phyloP scores from a whole-genome alignment of 2,797 vertebrate species.

The Scolopax rusticola region DNA sequence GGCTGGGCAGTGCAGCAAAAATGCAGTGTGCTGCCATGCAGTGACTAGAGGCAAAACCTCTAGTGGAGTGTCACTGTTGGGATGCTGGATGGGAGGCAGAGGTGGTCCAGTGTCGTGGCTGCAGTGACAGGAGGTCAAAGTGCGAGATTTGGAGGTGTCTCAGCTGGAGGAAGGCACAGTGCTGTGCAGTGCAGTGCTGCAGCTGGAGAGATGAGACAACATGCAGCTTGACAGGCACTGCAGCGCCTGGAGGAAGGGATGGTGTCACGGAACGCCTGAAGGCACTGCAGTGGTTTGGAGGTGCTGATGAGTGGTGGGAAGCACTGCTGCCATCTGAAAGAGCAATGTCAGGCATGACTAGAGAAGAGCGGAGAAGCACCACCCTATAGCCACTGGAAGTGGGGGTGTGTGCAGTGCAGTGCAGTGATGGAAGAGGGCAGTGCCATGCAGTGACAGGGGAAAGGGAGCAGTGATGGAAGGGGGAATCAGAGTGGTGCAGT shows the following conservation, averaged over 20 bases:
- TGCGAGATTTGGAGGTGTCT: background rate
- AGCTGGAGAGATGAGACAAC: too few relatives aligned
- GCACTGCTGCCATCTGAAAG: rapidly evolving
- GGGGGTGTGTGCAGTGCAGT: background rate
- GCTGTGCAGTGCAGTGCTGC: background rate
- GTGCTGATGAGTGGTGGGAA: background rate
- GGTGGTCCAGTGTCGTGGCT: rapidly evolving
- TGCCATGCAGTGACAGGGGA: background rate
- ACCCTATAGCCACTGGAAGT: background rate
- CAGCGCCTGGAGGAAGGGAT: background rate
- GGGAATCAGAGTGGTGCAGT: too few relatives aligned
- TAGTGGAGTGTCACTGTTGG: background rate
- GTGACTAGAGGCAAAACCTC: background rate
- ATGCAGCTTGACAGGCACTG: too few relatives aligned
- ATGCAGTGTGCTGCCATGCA: background rate
- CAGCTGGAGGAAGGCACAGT: background rate
- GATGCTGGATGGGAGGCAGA: background rate
- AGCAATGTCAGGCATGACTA: background rate
- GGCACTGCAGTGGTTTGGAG: background rate
- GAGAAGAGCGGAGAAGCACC: too few relatives aligned
- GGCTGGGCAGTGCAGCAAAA: background rate
- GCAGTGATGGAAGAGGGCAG: background rate
- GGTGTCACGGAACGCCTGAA: background rate
- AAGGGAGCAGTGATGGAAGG: too few relatives aligned
- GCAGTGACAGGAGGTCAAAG: background rate